Evolutionary conservation across 23 tunicate species (phyloP).

Genomic region (Botrylloides violaceus): DNA sequence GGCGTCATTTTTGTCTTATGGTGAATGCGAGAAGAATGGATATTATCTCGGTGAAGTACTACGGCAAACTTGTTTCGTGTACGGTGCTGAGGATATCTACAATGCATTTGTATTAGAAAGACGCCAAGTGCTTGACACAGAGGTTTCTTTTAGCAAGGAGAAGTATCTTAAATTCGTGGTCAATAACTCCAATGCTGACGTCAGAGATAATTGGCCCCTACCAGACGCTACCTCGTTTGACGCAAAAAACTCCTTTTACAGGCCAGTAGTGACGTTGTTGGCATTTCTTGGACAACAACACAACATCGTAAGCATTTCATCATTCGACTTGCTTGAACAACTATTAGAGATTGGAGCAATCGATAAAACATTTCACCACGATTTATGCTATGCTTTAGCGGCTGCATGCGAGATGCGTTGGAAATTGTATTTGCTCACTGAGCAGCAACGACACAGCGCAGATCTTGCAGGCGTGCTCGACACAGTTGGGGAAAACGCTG

Average conservation of each 20-base stretch:
- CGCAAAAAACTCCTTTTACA: background rate
- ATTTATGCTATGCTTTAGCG: constrained; percentile 52
- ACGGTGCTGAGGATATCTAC: constrained; percentile 10
- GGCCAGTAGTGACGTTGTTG: constrained; percentile 2
- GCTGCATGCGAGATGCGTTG: constrained; percentile 56
- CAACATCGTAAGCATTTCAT: constrained; percentile 23
- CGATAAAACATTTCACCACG: constrained; percentile 1
- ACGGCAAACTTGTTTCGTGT: constrained; percentile 26
- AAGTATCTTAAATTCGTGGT: background rate
- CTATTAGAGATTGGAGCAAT: constrained; percentile 20
- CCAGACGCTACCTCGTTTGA: background rate
- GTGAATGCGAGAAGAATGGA: constrained; percentile 11
- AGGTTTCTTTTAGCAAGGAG: background rate
- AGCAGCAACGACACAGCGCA: constrained; percentile 18
- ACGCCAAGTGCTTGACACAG: background rate
- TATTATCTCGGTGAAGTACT: constrained; percentile 32
- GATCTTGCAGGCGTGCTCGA: background rate
- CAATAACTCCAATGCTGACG: constrained; percentile 3
- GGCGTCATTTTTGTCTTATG: constrained; percentile 19
- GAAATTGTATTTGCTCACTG: constrained; percentile 41
- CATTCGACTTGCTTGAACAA: constrained; percentile 34
- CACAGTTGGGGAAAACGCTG: background rate
- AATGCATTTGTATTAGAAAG: background rate
- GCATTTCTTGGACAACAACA: constrained; percentile 25
- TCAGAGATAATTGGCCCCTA: background rate